Conservation (phyloP, 2,888 invertebrate genomes). For the Drosophila histrio region DNA sequence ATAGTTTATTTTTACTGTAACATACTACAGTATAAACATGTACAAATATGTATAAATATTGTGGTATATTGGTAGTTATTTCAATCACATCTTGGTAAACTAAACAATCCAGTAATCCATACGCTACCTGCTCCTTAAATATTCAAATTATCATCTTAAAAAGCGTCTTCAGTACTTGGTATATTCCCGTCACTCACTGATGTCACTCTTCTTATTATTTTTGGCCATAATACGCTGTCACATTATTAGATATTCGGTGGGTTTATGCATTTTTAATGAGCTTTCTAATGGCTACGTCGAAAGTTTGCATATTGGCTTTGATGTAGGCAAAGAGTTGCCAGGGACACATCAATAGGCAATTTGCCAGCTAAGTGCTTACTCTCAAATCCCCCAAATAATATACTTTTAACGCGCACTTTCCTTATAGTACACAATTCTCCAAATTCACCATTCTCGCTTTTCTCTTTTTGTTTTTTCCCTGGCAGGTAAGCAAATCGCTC, state of each 20-base stretch:
- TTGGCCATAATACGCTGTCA: neutral
- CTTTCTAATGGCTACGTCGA: constrained; percentile 47
- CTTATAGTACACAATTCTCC: too few species aligned
- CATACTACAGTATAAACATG: too few species aligned
- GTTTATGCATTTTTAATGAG: constrained; percentile 74
- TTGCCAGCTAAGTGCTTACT: constrained; percentile 33
- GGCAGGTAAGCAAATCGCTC: constrained; percentile 57
- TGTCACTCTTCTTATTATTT: neutral
- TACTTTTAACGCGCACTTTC: constrained; percentile 1
- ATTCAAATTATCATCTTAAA: neutral
- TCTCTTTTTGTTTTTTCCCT: constrained; percentile 25
- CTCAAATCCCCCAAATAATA: constrained; percentile 19
- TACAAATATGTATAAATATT: too few species aligned
- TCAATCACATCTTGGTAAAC: too few species aligned
- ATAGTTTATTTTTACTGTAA: too few species aligned
- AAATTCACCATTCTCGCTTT: neutral
- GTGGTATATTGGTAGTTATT: too few species aligned
- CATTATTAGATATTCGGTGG: constrained; percentile 22
- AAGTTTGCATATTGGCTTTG: constrained; percentile 55
- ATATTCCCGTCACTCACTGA: neutral
- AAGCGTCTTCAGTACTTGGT: neutral
- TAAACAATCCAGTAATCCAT: too few species aligned
- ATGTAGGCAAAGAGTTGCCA: constrained; percentile 58
- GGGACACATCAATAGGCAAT: constrained; percentile 33
- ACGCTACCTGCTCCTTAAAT: too few species aligned